Evolutionary conservation across 2,888 invertebrate species (phyloP).

Genomic region (Osmoderma eremita): DNA sequence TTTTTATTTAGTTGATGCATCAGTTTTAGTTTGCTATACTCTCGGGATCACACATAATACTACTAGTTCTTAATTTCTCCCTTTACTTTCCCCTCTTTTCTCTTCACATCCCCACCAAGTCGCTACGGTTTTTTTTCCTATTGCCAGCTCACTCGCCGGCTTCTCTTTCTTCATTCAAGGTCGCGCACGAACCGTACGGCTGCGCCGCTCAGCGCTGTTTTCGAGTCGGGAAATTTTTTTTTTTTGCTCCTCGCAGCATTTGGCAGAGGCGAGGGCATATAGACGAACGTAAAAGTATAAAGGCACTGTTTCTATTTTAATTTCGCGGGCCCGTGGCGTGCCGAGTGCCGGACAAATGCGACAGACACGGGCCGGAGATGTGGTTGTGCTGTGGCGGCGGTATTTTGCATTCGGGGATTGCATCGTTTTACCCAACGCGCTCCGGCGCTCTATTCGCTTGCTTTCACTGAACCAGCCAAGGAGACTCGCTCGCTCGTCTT

Average conservation of each 20-base stretch:
- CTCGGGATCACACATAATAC: conserved; percentile 62
- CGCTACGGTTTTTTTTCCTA: conserved; percentile 59
- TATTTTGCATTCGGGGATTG: conserved; percentile 31
- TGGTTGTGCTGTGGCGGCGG: conserved; percentile 1
- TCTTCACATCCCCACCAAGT: conserved; percentile 57
- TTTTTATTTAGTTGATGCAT: conserved; percentile 24
- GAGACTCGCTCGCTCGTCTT: conserved; percentile 58
- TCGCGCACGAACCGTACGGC: conserved; percentile 58
- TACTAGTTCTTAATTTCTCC: conserved; percentile 64
- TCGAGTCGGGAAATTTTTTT: conserved; percentile 42
- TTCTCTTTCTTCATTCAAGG: conserved; percentile 64
- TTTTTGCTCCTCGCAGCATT: conserved; percentile 42
- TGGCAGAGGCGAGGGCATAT: conserved; percentile 39
- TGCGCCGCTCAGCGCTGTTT: conserved; percentile 46
- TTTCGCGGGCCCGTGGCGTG: conserved; percentile 40
- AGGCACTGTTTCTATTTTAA: conserved; percentile 57
- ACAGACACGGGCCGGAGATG: too few species aligned
- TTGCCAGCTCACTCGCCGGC: conserved; percentile 60
- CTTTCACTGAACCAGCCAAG: conserved; percentile 64
- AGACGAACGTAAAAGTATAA: conserved; percentile 21
- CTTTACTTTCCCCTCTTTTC: conserved; percentile 66
- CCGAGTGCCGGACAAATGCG: conserved; percentile 1
- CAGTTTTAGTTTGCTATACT: conserved; percentile 54
- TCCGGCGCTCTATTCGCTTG: conserved; percentile 54
- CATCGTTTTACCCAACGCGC: conserved; percentile 51